Base-by-base conservation (phyloP, 2,888 invertebrate genomes). In the Drosophila monieri region DNA sequence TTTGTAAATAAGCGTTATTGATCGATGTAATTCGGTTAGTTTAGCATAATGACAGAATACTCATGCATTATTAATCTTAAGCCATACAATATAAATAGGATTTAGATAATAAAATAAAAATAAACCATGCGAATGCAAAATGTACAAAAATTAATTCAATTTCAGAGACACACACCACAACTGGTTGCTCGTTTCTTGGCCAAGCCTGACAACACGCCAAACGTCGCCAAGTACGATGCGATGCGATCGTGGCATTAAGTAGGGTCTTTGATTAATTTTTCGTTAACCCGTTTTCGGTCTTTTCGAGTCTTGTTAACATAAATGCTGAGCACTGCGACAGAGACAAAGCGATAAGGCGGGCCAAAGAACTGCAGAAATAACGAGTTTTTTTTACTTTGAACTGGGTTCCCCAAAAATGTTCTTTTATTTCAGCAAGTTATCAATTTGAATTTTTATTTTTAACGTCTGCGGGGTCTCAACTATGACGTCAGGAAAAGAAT, bases 51-150 rank as follows among this genome's bases (percentile, higher is more conserved):
- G 46, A 47, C 58, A 69, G 14, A 78, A 85, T 87, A 85, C 77
- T 83, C 77, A 79, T 85, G 55, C 65, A 74, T 64, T 72, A 69
- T 73, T 73, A 77, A 65, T 69, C 6, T 60, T 87, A 85, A 81
- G 68, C 59, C 25, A 54, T 57, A 73, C n/a, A n/a, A n/a, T 68
- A 77, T 64, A 77, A 66, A 72, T 77, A 80, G 61, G 59, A 77
- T 68, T 87, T 64, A 74, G 60, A 68, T 53, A 84, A 85, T 80
- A 84, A 77, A 80, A 78, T 35, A 43, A 68, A 60, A 66, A 66
- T 66, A 73, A 73, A 73, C 35, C 18, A 44, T 59, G 54, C 64
- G 30, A 68, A 69, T 69, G 67, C 54, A 46, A 69, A 21, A 76
- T 52, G 47, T 67, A 48, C 9, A 44, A 49, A 80, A 69, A 78